Base-by-base conservation (phyloP, 2,113 vertebrate genomes). In the Myiagra hebetior region DNA sequence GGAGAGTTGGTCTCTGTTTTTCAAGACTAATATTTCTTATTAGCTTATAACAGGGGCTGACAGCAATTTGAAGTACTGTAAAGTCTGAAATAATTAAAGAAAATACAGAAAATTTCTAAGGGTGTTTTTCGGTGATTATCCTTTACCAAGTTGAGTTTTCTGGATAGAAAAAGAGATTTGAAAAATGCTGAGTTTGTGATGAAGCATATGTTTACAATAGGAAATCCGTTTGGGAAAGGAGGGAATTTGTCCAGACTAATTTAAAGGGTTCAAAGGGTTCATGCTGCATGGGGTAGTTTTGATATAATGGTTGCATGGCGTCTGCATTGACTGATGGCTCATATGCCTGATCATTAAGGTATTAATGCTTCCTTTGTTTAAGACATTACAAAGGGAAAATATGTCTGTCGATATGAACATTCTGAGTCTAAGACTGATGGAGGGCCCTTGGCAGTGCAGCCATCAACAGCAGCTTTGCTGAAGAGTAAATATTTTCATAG, bases 351-450 rank as follows among this genome's bases (percentile, higher is more conserved):
- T 95, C 28, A 26, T 67, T 94, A 73, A 39, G 31, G 89, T 94
- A 91, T 96, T 97, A 95, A 97, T 89, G 79, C 81, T 82, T 78
- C 82, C 76, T 93, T 96, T 96, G 92, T 91, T 89, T 56, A 92
- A 95, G 73, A 30, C 59, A 83, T 89, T 94, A 93, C 74, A 79
- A 92, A 85, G 80, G 77, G 46, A 81, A 86, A 92, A 95, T 93
- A 96, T 49, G 65, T 94, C 73, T 96, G 79, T 96, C 44, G 37
- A 26, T 84, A 56, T 57, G 55, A 78, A 81, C 9, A 35, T 91
- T 87, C 55, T 55, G 74, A 69, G 53, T 94, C 91, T 52, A 72
- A 76, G 84, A 94, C 47, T 82, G 82, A 72, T 90, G 59, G 69
- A 95, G 84, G 39, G 42, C 85, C 89, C 64, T 96, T 37, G 21